Conservation (phyloP, 2,113 vertebrate genomes). For the Halichoeres trimaculatus region DNA sequence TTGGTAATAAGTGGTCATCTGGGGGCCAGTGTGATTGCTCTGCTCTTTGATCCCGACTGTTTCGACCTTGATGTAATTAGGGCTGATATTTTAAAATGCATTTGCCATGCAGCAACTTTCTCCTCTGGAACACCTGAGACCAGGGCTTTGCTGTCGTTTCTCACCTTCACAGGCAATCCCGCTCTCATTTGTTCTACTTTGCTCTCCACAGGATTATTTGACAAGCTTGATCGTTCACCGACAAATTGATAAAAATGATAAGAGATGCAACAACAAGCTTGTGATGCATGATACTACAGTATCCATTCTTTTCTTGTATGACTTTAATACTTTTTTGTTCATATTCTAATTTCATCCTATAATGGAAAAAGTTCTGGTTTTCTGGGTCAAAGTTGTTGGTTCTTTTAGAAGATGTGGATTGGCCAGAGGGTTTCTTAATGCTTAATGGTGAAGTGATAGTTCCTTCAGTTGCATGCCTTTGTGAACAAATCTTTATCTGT, state of each 20-base stretch:
- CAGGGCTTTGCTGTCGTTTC: not conserved
- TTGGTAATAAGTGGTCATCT: slow-evolving; percentile 10
- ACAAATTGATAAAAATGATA: not conserved
- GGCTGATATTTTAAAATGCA: not conserved
- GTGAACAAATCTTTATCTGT: too few relatives aligned
- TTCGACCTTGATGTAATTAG: slow-evolving; percentile 21
- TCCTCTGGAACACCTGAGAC: not conserved
- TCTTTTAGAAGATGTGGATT: too few relatives aligned
- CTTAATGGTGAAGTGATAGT: too few relatives aligned
- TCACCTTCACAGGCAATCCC: slow-evolving; percentile 13
- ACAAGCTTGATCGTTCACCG: not conserved
- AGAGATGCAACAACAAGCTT: not conserved
- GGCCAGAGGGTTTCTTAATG: too few relatives aligned
- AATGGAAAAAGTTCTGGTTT: too few relatives aligned
- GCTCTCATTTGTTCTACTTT: not conserved
- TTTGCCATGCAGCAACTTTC: slow-evolving; percentile 8
- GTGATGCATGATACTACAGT: too few relatives aligned
- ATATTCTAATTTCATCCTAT: too few relatives aligned
- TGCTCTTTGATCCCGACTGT: slow-evolving; percentile 21
- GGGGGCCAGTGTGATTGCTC: not conserved
- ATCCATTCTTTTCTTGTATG: not conserved
- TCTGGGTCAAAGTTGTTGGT: too few relatives aligned
- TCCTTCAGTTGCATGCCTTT: too few relatives aligned
- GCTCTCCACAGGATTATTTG: not conserved
- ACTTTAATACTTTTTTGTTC: not conserved